phyloP scores from a whole-genome alignment of 2,113 vertebrate genomes.

The Cryptomyrus ogoouensis region DNA sequence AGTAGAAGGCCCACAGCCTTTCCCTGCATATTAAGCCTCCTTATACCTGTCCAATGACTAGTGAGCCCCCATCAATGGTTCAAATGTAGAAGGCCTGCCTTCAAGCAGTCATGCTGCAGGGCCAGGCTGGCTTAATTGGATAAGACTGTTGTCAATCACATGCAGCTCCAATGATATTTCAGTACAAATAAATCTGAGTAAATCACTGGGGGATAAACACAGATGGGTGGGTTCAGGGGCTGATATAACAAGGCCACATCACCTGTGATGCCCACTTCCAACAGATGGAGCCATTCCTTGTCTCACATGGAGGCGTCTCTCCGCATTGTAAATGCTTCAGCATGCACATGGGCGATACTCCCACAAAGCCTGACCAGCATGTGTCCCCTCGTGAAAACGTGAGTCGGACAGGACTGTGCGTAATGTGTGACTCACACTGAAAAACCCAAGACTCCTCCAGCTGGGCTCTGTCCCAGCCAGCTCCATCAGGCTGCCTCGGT shows the following conservation, averaged over 20 bases:
- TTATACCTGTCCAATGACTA: neutral
- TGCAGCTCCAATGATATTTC: neutral
- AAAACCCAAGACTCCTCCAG: neutral
- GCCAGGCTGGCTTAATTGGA: neutral
- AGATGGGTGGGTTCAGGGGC: neutral
- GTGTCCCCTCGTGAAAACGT: constrained; percentile 27
- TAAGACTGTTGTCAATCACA: neutral
- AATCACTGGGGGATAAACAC: neutral
- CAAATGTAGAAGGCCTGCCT: neutral
- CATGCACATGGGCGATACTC: constrained; percentile 31
- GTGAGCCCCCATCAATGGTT: neutral
- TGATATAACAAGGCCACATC: neutral
- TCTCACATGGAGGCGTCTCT: constrained; percentile 34
- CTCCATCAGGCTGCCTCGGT: neutral
- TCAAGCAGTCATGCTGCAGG: neutral
- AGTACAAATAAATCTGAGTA: neutral
- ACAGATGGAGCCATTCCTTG: constrained; percentile 34
- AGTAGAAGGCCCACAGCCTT: neutral
- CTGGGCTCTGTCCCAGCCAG: neutral
- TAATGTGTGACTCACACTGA: constrained; percentile 10
- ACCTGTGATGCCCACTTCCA: constrained; percentile 44
- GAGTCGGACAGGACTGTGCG: neutral
- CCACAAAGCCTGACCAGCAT: constrained; percentile 13
- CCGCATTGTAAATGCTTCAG: constrained; percentile 47
- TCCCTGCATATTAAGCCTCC: neutral